These are phyloP conservation scores for Ceratina calcarata DNA, from an alignment of 1,140 invertebrate species.

Conservation along the genomic window DNA sequence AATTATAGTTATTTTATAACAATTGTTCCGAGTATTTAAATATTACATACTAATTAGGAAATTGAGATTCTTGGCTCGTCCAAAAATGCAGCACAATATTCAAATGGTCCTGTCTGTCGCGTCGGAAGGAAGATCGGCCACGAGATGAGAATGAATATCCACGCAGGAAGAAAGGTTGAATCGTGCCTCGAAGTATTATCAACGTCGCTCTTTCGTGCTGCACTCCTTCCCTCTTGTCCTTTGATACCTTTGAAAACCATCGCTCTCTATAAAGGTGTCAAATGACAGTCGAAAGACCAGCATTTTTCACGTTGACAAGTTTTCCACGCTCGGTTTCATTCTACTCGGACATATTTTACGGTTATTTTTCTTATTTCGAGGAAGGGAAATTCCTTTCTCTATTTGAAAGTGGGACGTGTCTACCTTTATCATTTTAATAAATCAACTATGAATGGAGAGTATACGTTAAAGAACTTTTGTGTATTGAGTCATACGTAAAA, in stretches of 20 bases:
- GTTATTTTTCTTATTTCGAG: no score
- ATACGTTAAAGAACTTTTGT: no score
- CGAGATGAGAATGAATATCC: slow-evolving; percentile 44
- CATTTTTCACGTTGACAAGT: neutral
- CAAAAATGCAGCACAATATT: neutral
- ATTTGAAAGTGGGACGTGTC: no score
- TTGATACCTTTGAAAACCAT: slow-evolving; percentile 32
- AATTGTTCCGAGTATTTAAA: no score
- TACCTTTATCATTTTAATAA: neutral
- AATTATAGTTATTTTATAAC: no score
- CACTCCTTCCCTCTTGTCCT: slow-evolving; percentile 3
- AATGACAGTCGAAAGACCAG: slow-evolving; percentile 18
- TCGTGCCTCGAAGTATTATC: slow-evolving; percentile 38
- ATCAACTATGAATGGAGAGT: no score
- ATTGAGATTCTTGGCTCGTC: neutral
- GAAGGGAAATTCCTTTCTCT: neutral
- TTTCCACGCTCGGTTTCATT: neutral
- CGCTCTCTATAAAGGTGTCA: slow-evolving; percentile 7
- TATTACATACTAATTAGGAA: neutral
- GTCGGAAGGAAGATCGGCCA: slow-evolving; percentile 9
- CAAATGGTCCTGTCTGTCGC: slow-evolving; percentile 4
- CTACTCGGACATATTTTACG: neutral
- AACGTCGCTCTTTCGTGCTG: slow-evolving; percentile 4
- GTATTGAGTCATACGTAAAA: neutral
- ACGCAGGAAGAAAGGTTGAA: slow-evolving; percentile 35